Percentiles rank a stretch among this genome's conserved stretches.
These are phyloP conservation scores for Brachirus orientalis DNA, from an alignment of 2,113 vertebrate species.

Conservation along the genomic window DNA sequence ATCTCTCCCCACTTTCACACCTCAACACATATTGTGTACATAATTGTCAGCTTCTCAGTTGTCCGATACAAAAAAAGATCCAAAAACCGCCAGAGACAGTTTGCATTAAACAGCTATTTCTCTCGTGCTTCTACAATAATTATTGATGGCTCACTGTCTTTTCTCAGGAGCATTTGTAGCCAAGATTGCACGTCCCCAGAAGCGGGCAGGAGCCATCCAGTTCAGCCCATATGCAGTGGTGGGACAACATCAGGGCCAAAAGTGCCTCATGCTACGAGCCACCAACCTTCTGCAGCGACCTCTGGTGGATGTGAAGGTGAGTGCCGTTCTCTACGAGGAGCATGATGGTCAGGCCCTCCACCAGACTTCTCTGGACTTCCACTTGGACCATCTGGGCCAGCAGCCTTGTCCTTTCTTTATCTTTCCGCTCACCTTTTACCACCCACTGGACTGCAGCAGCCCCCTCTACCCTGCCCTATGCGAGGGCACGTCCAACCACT, in stretches of 20 bases:
- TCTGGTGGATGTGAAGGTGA: constrained; percentile 88
- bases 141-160: constrained; percentile 13
- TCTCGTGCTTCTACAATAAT: too few relatives aligned
- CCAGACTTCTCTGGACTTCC: constrained; percentile 92
- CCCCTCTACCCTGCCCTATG: constrained; percentile 87
- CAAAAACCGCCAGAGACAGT: too few relatives aligned
- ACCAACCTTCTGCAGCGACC: constrained; percentile 90
- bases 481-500: constrained; percentile 82
- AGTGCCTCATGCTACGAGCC: constrained; percentile 90
- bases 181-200: constrained; percentile 96
- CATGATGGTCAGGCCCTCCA: constrained; percentile 86
- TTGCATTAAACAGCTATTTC: too few relatives aligned
- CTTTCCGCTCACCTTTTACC: constrained; percentile 93
- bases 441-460: constrained; percentile 87
- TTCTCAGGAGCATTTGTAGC: constrained; percentile 95
- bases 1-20: too few relatives aligned
- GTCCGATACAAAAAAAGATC: too few relatives aligned
- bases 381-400: constrained; percentile 84
- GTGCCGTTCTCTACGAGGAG: constrained; percentile 92
- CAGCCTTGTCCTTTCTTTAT: constrained; percentile 91
- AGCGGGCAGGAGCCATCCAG: constrained; percentile 90
- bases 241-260: constrained; percentile 85
- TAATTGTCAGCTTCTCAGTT: too few relatives aligned
- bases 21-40: too few relatives aligned
- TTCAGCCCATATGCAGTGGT: constrained; percentile 91